Percentiles rank a stretch among this genome's conserved stretches.
These are phyloP conservation scores for Beroe forskalii DNA, from an alignment of 37 sponge, comb jelly and placozoan species.

Conservation along the genomic window DNA sequence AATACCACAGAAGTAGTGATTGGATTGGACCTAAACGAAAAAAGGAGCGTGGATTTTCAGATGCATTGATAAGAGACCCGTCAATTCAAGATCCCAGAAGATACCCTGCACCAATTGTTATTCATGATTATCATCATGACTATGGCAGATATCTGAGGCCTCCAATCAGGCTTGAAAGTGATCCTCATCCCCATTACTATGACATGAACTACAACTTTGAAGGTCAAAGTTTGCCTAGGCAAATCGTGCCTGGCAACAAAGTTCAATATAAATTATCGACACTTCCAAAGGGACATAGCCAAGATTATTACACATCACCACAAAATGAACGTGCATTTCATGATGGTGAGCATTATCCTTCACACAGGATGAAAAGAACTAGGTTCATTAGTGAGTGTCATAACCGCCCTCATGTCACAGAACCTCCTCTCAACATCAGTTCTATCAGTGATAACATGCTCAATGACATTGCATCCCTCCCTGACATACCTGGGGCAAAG, in stretches of 20 bases:
- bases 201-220: not conserved
- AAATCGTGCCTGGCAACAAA: not conserved
- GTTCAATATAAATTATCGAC: not conserved
- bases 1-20: conserved; percentile 32
- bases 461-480: conserved; percentile 3
- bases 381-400: conserved; percentile 50
- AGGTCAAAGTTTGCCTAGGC: not conserved
- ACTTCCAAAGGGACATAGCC: conserved; percentile 28
- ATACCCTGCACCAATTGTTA: not conserved
- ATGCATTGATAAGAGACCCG: conserved; percentile 39
- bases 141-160: not conserved
- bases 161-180: conserved; percentile 12
- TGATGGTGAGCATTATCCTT: not conserved
- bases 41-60: conserved; percentile 14
- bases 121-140: conserved; percentile 25
- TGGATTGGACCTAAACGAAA: conserved; percentile 40
- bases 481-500: not conserved
- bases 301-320: not conserved
- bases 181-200: conserved; percentile 15
- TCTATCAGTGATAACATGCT: conserved; percentile 9
- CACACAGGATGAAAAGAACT: not conserved
- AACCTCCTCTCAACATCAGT: not conserved
- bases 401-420: not conserved
- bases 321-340: not conserved
- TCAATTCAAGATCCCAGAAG: not conserved